phyloP scores from a whole-genome alignment of 1,140 invertebrate genomes.

The Aphelenchoides besseyi region DNA sequence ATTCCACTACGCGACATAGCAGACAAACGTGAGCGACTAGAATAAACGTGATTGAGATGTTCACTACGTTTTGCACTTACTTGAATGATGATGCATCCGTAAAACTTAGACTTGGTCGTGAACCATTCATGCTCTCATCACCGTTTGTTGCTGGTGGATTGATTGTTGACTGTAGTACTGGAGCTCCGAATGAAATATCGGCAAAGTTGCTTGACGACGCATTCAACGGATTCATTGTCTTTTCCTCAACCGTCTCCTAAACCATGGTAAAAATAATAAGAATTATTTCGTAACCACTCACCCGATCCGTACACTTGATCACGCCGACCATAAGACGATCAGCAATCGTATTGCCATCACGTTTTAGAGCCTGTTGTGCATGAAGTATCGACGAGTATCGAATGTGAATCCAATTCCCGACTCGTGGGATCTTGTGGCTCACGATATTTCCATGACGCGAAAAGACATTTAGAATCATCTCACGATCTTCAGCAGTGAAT shows the following conservation, averaged over 20 bases:
- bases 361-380: constrained; percentile 39
- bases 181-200: constrained; percentile 24
- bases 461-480: constrained; percentile 39
- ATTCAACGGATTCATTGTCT: constrained; percentile 12
- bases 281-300: not conserved
- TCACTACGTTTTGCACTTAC: not conserved
- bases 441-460: constrained; percentile 43
- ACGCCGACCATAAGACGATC: constrained; percentile 39
- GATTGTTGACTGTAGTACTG: constrained; percentile 16
- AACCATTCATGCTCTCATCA: constrained; percentile 16
- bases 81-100: constrained; percentile 6
- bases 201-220: not conserved
- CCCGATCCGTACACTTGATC: constrained; percentile 37
- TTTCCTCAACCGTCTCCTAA: constrained; percentile 30
- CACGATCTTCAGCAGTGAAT: constrained; percentile 30
- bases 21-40: constrained; percentile 36
- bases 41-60: constrained; percentile 13
- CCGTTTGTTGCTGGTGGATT: not conserved
- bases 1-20: constrained; percentile 40
- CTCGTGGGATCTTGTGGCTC: constrained; percentile 42
- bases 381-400: constrained; percentile 42
- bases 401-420: constrained; percentile 46
- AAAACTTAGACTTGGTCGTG: not conserved
- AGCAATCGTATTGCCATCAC: constrained; percentile 33
- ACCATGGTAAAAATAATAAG: constrained; percentile 17